A percentile compares a stretch with the other conserved stretches of the same genome.
Conservation (phyloP, 2,797 vertebrate species). For the Merluccius polli region DNA sequence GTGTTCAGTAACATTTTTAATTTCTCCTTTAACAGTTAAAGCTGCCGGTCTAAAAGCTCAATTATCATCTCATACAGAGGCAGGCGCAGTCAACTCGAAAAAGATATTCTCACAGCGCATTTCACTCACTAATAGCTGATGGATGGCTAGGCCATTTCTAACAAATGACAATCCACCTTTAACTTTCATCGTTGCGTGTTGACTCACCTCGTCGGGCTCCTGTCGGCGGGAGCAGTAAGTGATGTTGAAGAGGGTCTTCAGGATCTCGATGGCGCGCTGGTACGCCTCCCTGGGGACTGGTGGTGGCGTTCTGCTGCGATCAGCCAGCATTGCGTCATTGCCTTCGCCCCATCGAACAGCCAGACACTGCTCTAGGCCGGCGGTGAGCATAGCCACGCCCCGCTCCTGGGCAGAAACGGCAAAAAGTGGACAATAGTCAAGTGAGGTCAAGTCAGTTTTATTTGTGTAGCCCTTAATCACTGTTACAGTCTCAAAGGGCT, state of each 20-base stretch:
- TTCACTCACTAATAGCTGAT: no score
- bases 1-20: neutral
- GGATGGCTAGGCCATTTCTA: no score
- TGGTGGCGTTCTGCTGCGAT: slow-evolving; percentile 20
- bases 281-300: slow-evolving; percentile 55
- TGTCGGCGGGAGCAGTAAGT: slow-evolving; percentile 59
- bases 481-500: neutral
- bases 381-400: slow-evolving; percentile 62
- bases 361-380: slow-evolving; percentile 59
- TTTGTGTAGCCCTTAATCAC: neutral
- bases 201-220: slow-evolving; percentile 66
- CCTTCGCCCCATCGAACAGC: slow-evolving; percentile 37
- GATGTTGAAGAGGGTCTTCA: slow-evolving; percentile 74
- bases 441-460: neutral
- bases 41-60: no score
- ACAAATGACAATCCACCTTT: neutral
- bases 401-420: slow-evolving; percentile 47
- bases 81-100: no score
- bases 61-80: no score
- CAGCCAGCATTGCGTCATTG: slow-evolving; percentile 48
- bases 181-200: neutral
- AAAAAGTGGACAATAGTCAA: neutral
- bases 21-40: no score
- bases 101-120: neutral
- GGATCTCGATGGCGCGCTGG: slow-evolving; percentile 65